phyloP scores from a whole-genome alignment of 1,140 invertebrate genomes.

The Panulirus ornatus region DNA sequence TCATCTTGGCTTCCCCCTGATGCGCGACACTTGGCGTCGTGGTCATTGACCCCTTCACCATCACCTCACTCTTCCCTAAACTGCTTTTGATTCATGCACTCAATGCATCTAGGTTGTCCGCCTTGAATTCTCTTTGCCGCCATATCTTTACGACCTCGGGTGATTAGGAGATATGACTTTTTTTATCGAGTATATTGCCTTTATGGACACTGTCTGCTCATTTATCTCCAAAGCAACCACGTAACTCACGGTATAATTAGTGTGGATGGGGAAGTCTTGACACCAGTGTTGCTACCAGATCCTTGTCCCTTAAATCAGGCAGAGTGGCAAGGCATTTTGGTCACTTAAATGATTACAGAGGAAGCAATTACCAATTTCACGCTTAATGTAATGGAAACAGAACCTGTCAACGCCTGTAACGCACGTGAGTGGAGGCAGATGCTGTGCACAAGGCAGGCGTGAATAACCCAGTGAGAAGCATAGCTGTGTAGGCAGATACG shows the following conservation, averaged over 20 bases:
- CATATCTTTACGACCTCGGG: background rate
- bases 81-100: no score
- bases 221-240: background rate
- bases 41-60: background rate
- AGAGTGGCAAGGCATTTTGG: slow-evolving; percentile 13
- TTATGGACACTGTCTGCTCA: background rate
- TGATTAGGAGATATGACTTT: background rate
- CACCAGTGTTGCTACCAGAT: background rate
- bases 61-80: background rate
- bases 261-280: background rate
- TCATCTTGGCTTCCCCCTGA: background rate
- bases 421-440: background rate
- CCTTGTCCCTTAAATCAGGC: background rate
- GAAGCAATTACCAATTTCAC: slow-evolving; percentile 50
- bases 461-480: background rate
- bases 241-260: background rate
- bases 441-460: background rate
- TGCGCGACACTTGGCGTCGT: no score
- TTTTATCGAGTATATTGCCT: slow-evolving; percentile 7
- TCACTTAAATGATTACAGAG: slow-evolving; percentile 15
- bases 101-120: no score
- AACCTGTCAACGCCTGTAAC: slow-evolving; percentile 33
- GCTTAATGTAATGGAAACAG: slow-evolving; percentile 14
- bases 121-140: no score
- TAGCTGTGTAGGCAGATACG: background rate